Evolutionary conservation across 1,140 invertebrate species (phyloP).

Genomic region (Cydia fagiglandana): DNA sequence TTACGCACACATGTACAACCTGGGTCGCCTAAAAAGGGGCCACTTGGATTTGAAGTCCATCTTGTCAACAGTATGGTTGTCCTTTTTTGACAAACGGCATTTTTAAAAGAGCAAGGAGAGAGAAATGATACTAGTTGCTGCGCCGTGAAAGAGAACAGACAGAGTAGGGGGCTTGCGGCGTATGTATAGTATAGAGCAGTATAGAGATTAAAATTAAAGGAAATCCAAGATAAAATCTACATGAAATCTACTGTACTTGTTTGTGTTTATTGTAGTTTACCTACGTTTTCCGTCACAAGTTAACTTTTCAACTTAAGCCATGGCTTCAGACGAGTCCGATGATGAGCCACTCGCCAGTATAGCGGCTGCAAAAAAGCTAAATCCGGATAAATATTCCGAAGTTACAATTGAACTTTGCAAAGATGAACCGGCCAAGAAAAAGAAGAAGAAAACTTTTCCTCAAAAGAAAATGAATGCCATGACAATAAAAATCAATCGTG

Average conservation of each 20-base stretch:
- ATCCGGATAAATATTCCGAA: constrained; percentile 44
- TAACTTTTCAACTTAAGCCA: constrained; percentile 33
- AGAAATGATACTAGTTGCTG: too few species aligned
- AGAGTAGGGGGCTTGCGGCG: too few species aligned
- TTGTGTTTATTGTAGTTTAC: background rate
- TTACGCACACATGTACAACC: too few species aligned
- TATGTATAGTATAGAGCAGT: too few species aligned
- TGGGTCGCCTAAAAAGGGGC: too few species aligned
- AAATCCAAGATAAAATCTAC: background rate
- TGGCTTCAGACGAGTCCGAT: constrained; percentile 72
- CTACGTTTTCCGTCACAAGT: background rate
- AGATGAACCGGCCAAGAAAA: constrained; percentile 41
- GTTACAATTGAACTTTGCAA: constrained; percentile 7
- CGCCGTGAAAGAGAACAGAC: too few species aligned
- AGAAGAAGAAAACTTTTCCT: constrained; percentile 48
- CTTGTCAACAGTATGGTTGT: too few species aligned
- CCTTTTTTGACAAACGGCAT: too few species aligned
- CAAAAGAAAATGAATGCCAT: constrained; percentile 49
- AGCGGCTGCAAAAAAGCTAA: constrained; percentile 63
- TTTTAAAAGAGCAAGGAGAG: too few species aligned
- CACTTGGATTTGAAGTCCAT: too few species aligned
- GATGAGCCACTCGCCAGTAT: constrained; percentile 71
- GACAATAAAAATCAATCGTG: constrained; percentile 52
- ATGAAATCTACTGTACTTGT: background rate
- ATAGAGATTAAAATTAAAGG: background rate